Evolutionary conservation across 2,797 vertebrate genomes (phyloP), one percentile per base, ranked within the genome.

Genomic region (Adrianichthys oophorus): DNA sequence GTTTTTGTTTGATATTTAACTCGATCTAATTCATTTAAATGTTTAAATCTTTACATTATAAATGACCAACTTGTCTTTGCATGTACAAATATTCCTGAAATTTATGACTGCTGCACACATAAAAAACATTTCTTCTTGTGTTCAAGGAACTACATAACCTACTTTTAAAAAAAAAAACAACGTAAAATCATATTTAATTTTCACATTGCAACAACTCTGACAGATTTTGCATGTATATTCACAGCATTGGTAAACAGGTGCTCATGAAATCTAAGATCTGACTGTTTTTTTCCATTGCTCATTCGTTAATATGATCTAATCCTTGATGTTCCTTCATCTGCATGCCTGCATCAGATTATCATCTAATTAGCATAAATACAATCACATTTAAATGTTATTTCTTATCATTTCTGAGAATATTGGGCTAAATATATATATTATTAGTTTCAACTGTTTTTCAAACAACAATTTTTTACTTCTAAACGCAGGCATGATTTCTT

Each of bases 311-410:
- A 37, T 37, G 32, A 37, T 37, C 21, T 50, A 21, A 26, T 1
- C 16, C 13, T 16, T 6, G 12, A 32, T 13, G 10, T 12, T 18
- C 17, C 18, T 29, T 5, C 46, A 43, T 13, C 47, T 15, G 37
- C 21, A 37, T 51, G 43, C 15, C 47, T 15, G 37, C 21, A 37
- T 26, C 12, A 12, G 16, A 52, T 29, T 4, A 1, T 18, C 19
- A 26, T 49, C 17, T 37, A 44, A 48, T 52, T 52, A 51, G 60
- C 16, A 44, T n/a, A 44, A 44, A 37, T 37, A 37, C 32, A 37
- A 13, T 37, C 32, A 37, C 32, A 37, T 37, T 37, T 37, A 37
- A 37, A 37, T 37, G 32, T 37, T 12, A 37, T 29, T 7, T 29
- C 26, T 29, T 29, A 29, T 7, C 1, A 29, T 29, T 29, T 29